phyloP scores from a whole-genome alignment of 2,797 vertebrate genomes.

The Eupleurogrammus muticus region DNA sequence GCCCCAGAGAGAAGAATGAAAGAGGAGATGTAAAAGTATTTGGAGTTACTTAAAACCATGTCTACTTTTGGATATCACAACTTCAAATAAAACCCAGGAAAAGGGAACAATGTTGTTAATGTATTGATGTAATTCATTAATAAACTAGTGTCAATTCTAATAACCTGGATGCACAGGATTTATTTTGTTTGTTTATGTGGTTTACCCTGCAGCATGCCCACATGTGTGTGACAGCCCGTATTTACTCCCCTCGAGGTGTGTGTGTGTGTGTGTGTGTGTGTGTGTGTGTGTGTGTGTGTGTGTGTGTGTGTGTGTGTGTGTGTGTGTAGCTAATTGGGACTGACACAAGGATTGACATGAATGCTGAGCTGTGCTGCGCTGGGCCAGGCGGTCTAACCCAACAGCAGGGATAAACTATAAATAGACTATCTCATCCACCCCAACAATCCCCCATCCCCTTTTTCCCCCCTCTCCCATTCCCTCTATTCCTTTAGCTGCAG shows the following conservation, averaged over 20 bases:
- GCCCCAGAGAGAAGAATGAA: no score
- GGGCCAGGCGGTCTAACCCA: conserved; percentile 69
- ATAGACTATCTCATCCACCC: conserved; percentile 72
- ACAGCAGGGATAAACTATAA: conserved; percentile 82
- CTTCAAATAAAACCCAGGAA: no score
- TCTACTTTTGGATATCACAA: no score
- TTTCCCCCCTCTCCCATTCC: conserved; percentile 38
- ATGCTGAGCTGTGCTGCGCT: conserved; percentile 69
- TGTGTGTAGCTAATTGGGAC: conserved; percentile 56
- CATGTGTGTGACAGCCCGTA: conserved; percentile 32
- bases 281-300: conserved; percentile 20
- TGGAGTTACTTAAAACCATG: no score
- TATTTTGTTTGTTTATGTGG: no score
- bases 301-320: conserved; percentile 16
- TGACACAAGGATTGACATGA: conserved; percentile 76
- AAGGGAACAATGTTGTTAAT: no score
- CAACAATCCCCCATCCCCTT: conserved; percentile 23
- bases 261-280: conserved; percentile 8
- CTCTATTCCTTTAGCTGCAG: conserved; percentile 46
- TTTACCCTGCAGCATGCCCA: conserved; percentile 18
- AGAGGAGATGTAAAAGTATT: no score
- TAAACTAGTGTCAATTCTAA: no score
- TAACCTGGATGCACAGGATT: no score
- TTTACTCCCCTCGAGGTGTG: conserved; percentile 20
- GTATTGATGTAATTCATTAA: no score